Conservation (phyloP, 2,113 vertebrate species). For the Pogona vitticeps region DNA sequence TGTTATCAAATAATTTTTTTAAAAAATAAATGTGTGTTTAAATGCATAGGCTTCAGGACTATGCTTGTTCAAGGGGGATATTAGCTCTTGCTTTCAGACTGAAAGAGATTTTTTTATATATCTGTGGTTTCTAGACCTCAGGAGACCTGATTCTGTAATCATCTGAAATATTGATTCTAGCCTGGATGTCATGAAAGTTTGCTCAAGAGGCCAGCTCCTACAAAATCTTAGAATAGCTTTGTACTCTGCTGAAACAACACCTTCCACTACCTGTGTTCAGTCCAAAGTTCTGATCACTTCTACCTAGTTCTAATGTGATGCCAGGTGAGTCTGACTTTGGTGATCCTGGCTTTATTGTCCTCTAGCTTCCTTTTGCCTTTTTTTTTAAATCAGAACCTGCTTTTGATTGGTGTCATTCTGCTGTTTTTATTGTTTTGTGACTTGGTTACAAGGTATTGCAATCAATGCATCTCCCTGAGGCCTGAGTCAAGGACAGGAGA, state of each 20-base stretch:
- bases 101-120: background rate
- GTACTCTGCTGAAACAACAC: too few species aligned
- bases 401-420: background rate
- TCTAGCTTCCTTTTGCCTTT: background rate
- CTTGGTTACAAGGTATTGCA: background rate
- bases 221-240: too few species aligned
- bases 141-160: background rate
- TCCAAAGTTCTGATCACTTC: background rate
- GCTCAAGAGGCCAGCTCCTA: background rate
- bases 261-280: background rate
- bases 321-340: background rate
- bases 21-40: background rate
- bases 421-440: background rate
- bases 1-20: too few species aligned
- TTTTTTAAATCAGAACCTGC: background rate
- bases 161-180: background rate
- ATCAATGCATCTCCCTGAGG: background rate
- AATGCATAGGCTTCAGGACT: background rate
- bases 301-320: background rate
- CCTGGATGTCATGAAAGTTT: background rate
- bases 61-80: too few species aligned
- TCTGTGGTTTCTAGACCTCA: background rate
- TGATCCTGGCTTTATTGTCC: too few species aligned
- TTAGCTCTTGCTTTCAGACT: too few species aligned
- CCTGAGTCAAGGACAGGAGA: background rate